A percentile compares a stretch with the other conserved stretches of the same genome.
These are phyloP conservation scores for Osmerus eperlanus DNA, from an alignment of 2,113 vertebrate species.

Conservation along the genomic window DNA sequence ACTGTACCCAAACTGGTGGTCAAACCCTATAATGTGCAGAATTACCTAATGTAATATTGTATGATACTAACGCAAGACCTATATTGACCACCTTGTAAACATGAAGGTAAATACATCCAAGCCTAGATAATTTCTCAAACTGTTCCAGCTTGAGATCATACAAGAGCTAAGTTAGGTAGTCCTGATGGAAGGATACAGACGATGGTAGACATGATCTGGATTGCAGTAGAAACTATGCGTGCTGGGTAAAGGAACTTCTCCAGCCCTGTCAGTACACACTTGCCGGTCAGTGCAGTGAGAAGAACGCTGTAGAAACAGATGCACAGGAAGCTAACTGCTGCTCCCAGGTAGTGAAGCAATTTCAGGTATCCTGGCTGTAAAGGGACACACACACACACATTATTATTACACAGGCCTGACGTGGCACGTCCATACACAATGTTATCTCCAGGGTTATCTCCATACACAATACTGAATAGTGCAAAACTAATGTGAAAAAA, in stretches of 20 bases:
- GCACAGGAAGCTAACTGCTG: conserved; percentile 68
- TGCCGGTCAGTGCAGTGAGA: conserved; percentile 64
- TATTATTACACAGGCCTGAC: neutral
- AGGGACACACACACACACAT: neutral
- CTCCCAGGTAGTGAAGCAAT: conserved; percentile 70
- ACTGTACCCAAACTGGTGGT: no score
- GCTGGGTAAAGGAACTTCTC: conserved; percentile 65
- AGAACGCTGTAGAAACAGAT: conserved; percentile 68
- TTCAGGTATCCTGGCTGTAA: conserved; percentile 57
- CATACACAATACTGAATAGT: neutral
- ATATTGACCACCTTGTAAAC: no score
- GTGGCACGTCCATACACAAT: neutral
- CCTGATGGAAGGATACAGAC: conserved; percentile 72
- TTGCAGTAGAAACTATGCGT: conserved; percentile 46
- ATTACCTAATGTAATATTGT: neutral
- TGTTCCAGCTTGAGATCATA: no score
- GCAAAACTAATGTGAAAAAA: neutral
- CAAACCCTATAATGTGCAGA: no score
- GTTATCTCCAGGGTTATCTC: neutral
- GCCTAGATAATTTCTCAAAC: no score
- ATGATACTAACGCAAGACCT: no score
- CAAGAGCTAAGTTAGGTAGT: neutral
- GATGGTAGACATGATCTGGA: conserved; percentile 63
- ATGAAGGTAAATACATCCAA: no score
- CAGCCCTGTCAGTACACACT: conserved; percentile 62